Evolutionary conservation across 2,797 vertebrate species (phyloP).

Genomic region (Steatocranus sp.): DNA sequence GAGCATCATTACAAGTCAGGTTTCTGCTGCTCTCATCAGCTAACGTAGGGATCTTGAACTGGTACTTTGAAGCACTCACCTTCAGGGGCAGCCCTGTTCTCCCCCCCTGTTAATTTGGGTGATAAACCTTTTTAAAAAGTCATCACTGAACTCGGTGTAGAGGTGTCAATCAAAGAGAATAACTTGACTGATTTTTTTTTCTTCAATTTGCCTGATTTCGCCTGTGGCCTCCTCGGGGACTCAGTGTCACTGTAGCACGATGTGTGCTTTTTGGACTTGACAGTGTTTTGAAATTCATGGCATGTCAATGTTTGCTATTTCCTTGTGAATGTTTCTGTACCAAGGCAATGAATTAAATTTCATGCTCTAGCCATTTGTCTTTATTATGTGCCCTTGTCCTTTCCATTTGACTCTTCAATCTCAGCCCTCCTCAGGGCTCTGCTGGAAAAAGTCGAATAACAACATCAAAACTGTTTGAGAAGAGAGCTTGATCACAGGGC

Average conservation of each 20-base stretch:
- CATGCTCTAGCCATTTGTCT: slow-evolving; percentile 78
- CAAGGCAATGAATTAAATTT: slow-evolving; percentile 77
- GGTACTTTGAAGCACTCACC: neutral
- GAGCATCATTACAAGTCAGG: neutral
- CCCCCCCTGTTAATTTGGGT: neutral
- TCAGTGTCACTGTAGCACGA: slow-evolving; percentile 51
- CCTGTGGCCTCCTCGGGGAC: slow-evolving; percentile 25
- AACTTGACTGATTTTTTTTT: slow-evolving; percentile 38
- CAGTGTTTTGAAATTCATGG: slow-evolving; percentile 68
- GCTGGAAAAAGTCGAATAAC: slow-evolving; percentile 64
- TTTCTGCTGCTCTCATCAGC: neutral
- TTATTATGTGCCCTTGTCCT: slow-evolving; percentile 78
- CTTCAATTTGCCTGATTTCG: slow-evolving; percentile 6
- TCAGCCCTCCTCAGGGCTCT: slow-evolving; percentile 48
- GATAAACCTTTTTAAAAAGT: neutral
- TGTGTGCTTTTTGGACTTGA: slow-evolving; percentile 61
- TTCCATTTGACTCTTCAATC: slow-evolving; percentile 58
- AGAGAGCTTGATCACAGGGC: slow-evolving; percentile 46
- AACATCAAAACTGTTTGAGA: slow-evolving; percentile 60
- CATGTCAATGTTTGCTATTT: slow-evolving; percentile 67
- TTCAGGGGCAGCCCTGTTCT: neutral
- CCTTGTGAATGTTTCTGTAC: slow-evolving; percentile 65
- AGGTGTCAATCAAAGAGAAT: slow-evolving; percentile 31
- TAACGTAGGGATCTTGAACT: neutral
- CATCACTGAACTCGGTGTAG: neutral